Percentiles rank a stretch among this genome's conserved stretches.
Conservation (phyloP, 2,113 vertebrate genomes). For the Atherinomorus stipes region DNA sequence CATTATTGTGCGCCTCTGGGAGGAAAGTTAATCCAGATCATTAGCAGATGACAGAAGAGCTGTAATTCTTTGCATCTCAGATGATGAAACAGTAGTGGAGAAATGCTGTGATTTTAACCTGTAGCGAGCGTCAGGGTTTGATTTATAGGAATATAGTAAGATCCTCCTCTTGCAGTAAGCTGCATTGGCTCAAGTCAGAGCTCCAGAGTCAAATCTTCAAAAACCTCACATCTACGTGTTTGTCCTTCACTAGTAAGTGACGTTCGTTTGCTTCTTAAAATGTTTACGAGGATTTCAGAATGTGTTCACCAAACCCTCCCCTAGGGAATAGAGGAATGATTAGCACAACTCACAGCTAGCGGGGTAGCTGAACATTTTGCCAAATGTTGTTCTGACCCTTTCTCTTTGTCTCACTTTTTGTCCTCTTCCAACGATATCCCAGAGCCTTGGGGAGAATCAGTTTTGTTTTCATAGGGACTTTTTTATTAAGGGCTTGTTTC, state of each 20-base stretch:
- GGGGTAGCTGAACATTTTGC: slow-evolving; percentile 53
- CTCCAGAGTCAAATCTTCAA: background rate
- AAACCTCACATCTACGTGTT: slow-evolving; percentile 40
- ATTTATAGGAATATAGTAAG: slow-evolving; percentile 1
- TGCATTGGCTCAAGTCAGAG: slow-evolving; percentile 14
- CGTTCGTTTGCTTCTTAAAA: slow-evolving; percentile 65
- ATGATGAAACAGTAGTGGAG: slow-evolving; percentile 20
- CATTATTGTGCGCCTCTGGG: slow-evolving; percentile 23
- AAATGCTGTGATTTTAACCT: slow-evolving; percentile 15
- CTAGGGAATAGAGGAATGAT: slow-evolving; percentile 58
- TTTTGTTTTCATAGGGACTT: slow-evolving; percentile 57
- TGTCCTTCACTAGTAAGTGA: slow-evolving; percentile 47
- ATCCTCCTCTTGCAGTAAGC: slow-evolving; percentile 3
- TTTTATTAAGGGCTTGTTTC: slow-evolving; percentile 48
- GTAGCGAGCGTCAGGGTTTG: slow-evolving; percentile 1
- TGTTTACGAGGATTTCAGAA: slow-evolving; percentile 77
- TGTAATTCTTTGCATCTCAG: slow-evolving; percentile 5
- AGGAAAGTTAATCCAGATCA: slow-evolving; percentile 10
- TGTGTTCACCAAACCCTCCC: slow-evolving; percentile 53
- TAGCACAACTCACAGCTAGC: slow-evolving; percentile 44
- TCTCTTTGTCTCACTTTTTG: slow-evolving; percentile 15
- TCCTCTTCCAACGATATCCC: slow-evolving; percentile 11
- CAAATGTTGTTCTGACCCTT: slow-evolving; percentile 51
- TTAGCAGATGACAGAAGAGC: slow-evolving; percentile 46
- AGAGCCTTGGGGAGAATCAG: slow-evolving; percentile 16